Evolutionary conservation across 35 echinoderm and acorn worm species (phyloP).

Genomic region (Ptychodera flava): DNA sequence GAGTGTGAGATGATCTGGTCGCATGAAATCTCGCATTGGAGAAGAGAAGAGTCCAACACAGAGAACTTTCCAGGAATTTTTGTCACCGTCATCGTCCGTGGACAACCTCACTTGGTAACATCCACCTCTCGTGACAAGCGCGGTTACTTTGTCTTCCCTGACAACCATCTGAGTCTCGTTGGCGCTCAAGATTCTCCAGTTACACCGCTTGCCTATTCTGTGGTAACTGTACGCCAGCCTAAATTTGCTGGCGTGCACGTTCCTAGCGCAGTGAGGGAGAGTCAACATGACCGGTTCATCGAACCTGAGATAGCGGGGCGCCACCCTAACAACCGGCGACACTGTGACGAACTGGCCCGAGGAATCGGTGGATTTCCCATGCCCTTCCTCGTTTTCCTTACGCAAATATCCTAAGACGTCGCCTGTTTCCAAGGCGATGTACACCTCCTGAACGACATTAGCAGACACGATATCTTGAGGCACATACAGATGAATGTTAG

Average conservation of each 20-base stretch:
- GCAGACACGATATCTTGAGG: not conserved
- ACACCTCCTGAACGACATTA: not conserved
- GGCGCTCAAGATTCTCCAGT: not conserved
- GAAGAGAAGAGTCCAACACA: not conserved
- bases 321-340: not conserved
- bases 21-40: not conserved
- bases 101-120: not conserved
- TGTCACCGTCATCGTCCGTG: not conserved
- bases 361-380: not conserved
- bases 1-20: not conserved
- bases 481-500: not conserved
- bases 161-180: not conserved
- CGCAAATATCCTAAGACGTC: not conserved
- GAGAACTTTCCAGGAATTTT: not conserved
- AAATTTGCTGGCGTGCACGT: not conserved
- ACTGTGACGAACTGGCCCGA: not conserved
- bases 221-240: not conserved
- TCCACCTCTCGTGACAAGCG: not conserved
- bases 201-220: not conserved
- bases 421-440: not conserved
- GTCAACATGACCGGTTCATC: not conserved
- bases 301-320: not conserved
- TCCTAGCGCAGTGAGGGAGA: not conserved
- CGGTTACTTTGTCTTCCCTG: not conserved
- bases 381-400: not conserved